Conservation (phyloP, 2,113 vertebrate genomes). For the Labeo rohita region DNA sequence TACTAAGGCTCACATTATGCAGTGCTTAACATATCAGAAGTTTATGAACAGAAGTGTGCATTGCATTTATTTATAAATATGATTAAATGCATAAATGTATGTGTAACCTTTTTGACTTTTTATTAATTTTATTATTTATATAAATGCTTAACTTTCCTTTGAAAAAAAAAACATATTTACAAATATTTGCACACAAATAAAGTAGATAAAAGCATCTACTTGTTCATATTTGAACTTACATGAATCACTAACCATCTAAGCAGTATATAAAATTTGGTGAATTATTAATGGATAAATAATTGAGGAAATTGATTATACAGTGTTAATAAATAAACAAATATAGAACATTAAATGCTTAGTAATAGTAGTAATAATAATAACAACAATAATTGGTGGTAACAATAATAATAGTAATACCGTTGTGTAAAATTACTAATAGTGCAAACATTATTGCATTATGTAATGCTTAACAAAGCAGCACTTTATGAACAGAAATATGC, state of each 20-base stretch:
- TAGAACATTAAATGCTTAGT: not conserved
- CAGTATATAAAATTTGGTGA: not conserved
- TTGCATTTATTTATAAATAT: too few species aligned
- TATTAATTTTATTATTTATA: too few species aligned
- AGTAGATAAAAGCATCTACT: not conserved
- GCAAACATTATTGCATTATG: not conserved
- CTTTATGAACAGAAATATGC: not conserved
- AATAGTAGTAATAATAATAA: not conserved
- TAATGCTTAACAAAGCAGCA: not conserved
- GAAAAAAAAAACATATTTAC: too few species aligned
- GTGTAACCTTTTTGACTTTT: too few species aligned
- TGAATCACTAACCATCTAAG: not conserved
- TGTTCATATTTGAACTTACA: not conserved
- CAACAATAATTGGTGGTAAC: not conserved
- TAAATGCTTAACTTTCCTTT: too few species aligned
- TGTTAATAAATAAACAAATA: too few species aligned
- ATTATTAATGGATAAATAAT: not conserved
- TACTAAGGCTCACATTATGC: not conserved
- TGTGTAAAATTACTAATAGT: too few species aligned
- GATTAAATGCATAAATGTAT: too few species aligned
- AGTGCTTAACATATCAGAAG: not conserved
- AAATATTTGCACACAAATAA: too few species aligned
- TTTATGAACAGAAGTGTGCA: too few species aligned
- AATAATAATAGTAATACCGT: not conserved
- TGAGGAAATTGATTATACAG: too few species aligned